Conservation (phyloP, 1,140 invertebrate species). For the Tribolium castaneum region DNA sequence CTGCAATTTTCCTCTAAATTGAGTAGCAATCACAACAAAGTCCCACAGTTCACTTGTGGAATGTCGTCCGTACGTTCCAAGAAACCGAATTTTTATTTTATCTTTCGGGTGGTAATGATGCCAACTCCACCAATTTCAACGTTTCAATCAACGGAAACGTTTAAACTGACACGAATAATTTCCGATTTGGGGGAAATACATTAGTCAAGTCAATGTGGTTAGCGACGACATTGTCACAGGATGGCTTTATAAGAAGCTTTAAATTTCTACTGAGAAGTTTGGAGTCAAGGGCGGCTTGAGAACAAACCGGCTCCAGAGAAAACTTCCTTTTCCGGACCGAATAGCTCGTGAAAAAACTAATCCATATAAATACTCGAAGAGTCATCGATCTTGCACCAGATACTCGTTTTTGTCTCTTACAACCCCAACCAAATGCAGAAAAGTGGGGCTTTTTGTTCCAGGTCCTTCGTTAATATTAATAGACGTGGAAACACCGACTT, state of each 20-base stretch:
- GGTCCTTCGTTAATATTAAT: background rate
- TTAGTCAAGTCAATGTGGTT: slow-evolving; percentile 9
- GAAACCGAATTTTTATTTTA: background rate
- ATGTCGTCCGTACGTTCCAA: background rate
- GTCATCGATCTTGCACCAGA: slow-evolving; percentile 39
- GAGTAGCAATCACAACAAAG: slow-evolving; percentile 15
- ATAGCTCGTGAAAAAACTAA: slow-evolving; percentile 39
- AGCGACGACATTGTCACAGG: slow-evolving; percentile 8
- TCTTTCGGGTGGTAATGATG: background rate
- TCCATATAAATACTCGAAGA: slow-evolving; percentile 38
- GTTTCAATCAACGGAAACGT: background rate
- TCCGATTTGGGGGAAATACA: slow-evolving; percentile 10
- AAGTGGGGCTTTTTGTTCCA: background rate
- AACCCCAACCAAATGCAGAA: background rate
- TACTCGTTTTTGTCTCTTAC: background rate
- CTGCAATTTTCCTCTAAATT: slow-evolving; percentile 13
- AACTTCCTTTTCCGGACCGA: slow-evolving; percentile 47
- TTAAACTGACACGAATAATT: background rate
- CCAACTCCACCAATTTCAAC: background rate
- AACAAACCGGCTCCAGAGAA: slow-evolving; percentile 42
- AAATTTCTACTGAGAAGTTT: slow-evolving; percentile 4
- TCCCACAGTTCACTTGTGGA: background rate
- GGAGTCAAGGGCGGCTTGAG: slow-evolving; percentile 26
- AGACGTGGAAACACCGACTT: background rate
- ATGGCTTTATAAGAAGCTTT: slow-evolving; percentile 6